Evolutionary conservation across 2,888 invertebrate species (phyloP), one percentile per base, ranked within the genome.

Genomic region (Proisotoma minuta): DNA sequence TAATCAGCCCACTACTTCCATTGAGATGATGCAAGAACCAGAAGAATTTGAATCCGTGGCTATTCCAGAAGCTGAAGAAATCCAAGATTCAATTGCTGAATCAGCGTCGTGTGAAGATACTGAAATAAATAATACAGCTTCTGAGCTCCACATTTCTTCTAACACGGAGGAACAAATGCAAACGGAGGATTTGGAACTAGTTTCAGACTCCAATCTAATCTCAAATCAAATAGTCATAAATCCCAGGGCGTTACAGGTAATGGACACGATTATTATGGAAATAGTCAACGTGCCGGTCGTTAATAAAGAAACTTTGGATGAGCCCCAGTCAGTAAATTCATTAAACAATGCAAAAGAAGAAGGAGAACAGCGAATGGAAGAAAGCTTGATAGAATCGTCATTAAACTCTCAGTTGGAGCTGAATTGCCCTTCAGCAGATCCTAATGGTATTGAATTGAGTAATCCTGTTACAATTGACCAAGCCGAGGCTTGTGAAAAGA

Each of bases 161-260:
- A 27, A 10, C 8, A 4, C 51, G 8, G 51, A 26, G 8, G n/a
- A n/a, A 5, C 26, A 51, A 27, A 27, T 27, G 10, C 27, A 27
- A 27, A n/a, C 28, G 8, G 28, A 51, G 28, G 26, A 51, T n/a
- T 43, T n/a, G 15, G 43, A 43, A n/a, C 10, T 12, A 5, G 15
- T n/a, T 15, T 43, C 51, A 24, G 62, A 57, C 57, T 62, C 65
- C 59, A 58, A 65, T 62, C 59, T 62, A 56, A 60, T 59, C 62
- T 57, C 52, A 59, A 62, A 65, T 65, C 62, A 65, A 65, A 65
- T 65, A 57, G 52, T 53, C 65, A 65, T 65, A 65, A 65, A 62
- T 65, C 57, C 65, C 49, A 40, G 34, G 52, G 40, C 59, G 59
- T 58, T 62, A 57, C 62, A 62, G 57, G 62, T 62, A 62, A 57